Base-by-base conservation (phyloP, 2,797 vertebrate genomes). In the Tapera naevia region DNA sequence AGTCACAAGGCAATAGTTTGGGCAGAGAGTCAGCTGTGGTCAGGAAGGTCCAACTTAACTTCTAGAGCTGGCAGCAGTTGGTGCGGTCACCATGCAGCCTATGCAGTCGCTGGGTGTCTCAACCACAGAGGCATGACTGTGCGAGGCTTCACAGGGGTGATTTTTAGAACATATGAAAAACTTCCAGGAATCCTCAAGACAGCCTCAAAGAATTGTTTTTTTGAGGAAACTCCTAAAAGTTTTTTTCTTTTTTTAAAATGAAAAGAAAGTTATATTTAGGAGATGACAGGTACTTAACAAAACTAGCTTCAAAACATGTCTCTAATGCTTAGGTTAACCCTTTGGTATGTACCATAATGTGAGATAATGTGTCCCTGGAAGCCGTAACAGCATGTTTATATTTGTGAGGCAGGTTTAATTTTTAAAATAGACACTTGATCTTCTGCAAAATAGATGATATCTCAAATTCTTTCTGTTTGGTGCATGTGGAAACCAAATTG, bases 271-370 rank as follows among this genome's bases (percentile, higher is more conserved):
- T 67, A 4, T 46, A 58, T 92, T 84, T 91, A 84, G 62, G 51
- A 75, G 11, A 41, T 94, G 76, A 46, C 48, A 80, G 45, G 64
- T 57, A 33, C 37, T 82, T 85, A 91, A 53, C 32, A 79, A 90
- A 94, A 80, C 33, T 28, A 10, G n/a, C 82, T 91, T 86, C 35
- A 62, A 81, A 93, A 43, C 7, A 13, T 80, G 23, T 11, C 54
- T 94, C 50, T 11, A 43, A 71, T 84, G 74, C 76, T 88, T 90
- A 66, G 51, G 13, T 86, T 93, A 94, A 84, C 78, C 28, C 58
- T 37, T 72, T 73, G 80, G 14, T 37, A 18, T 70, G 21, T 75
- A 65, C 19, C 56, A 27, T 45, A 69, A 41, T 30, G 16, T 65
- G 72, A 48, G 19, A 58, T 86, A 82, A 73, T 21, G 22, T 62